A percentile compares a stretch with the other conserved stretches of the same genome.
These are phyloP conservation scores for Teleiodes luculella DNA, from an alignment of 2,888 invertebrate species.

Conservation along the genomic window DNA sequence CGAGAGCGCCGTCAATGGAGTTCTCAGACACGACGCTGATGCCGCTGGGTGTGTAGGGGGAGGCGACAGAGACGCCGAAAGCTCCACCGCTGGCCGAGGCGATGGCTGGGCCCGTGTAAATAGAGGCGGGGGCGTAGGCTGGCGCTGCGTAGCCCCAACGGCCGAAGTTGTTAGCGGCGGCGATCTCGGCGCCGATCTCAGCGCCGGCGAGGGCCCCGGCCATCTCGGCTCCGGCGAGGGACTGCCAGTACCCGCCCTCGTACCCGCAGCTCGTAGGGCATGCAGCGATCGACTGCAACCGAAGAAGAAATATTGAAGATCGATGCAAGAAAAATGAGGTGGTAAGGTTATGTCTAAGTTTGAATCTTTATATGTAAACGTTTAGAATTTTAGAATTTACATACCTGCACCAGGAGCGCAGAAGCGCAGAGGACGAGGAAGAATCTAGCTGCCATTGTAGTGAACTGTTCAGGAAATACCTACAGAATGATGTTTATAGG, in stretches of 20 bases:
- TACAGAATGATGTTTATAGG: too few species aligned
- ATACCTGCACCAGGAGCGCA: slow-evolving; percentile 18
- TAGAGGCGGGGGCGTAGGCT: background rate
- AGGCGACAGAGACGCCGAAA: slow-evolving; percentile 32
- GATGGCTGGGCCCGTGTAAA: background rate
- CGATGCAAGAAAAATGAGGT: too few species aligned
- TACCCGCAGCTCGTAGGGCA: slow-evolving; percentile 1
- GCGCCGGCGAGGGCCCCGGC: too few species aligned
- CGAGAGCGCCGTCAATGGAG: slow-evolving; percentile 31
- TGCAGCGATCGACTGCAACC: background rate
- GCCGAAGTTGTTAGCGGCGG: slow-evolving; percentile 4
- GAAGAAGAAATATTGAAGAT: background rate
- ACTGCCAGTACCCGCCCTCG: background rate
- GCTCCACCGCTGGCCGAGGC: slow-evolving; percentile 30
- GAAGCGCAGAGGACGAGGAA: slow-evolving; percentile 19
- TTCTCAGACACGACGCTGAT: slow-evolving; percentile 36
- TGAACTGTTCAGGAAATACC: background rate
- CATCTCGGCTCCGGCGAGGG: background rate
- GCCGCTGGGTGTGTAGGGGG: slow-evolving; percentile 41
- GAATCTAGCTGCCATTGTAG: background rate
- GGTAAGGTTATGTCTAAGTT: too few species aligned
- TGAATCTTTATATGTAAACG: too few species aligned
- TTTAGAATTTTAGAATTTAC: too few species aligned
- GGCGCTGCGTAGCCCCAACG: background rate
- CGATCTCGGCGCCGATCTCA: background rate